Base-by-base conservation (phyloP, 2,888 invertebrate species). In the Cephus sareptanus region DNA sequence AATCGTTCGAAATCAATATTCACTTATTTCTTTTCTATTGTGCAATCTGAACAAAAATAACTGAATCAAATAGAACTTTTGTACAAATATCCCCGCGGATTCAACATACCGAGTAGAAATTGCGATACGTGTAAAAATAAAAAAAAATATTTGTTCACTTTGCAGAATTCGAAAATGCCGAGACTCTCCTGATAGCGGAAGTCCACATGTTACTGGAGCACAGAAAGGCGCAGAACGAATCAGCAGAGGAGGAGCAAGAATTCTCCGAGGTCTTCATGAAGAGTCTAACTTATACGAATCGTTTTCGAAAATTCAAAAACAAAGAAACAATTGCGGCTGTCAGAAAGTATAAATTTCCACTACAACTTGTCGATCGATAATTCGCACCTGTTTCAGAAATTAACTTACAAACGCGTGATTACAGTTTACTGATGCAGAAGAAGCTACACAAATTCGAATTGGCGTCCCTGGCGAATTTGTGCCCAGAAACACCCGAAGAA, bases 241-340 rank as follows among this genome's bases (percentile, higher is more conserved):
- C 97, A 40, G 98, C 98, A 3, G 99, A 99, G 90, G 99, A 99
- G 87, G 98, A 98, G 89, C 99, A 99, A 92, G 99, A 99, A 92
- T 96, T 99, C 90, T 98, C 98, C 0, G 99, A 99, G 92, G 99
- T 99, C 12, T 99, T 99, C 90, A 96, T 98, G 95, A 99, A 99
- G 92, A 99, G 99, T 0, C 94, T 98, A 35, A 98, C 97, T 73
- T 99, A 99, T 91, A 98, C 98, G 11, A 96, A 98, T 88, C 95
- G 98, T 89, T 99, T 99, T 91, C 96, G 98, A 80, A 98, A 98
- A 91, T 99, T 99, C 92, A 99, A 98, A 92, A 99, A 99, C 89
- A 97, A 99, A 89, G 99, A 99, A 93, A 99, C 98, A 9, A 99
- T 99, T 84, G 95, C 97, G 77, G 97, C 98, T 37, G 98, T 99